phyloP scores from a whole-genome alignment of 2,113 vertebrate genomes.

The Lophotis ruficrista region DNA sequence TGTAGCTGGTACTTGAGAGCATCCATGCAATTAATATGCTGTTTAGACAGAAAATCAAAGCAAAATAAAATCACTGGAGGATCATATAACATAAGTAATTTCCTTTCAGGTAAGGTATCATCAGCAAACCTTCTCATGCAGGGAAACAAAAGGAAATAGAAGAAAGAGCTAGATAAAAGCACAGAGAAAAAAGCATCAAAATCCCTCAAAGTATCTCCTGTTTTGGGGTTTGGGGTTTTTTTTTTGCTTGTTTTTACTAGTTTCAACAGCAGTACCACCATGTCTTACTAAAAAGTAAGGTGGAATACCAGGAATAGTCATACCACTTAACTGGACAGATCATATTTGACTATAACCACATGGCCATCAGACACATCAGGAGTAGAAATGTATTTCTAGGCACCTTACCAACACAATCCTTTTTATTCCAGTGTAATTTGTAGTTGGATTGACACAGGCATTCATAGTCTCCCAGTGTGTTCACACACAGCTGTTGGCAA shows the following conservation, averaged over 20 bases:
- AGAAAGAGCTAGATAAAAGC: slow-evolving; percentile 60
- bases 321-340: background rate
- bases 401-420: slow-evolving; percentile 96
- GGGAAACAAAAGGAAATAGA: slow-evolving; percentile 44
- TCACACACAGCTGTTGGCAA: slow-evolving; percentile 91
- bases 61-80: background rate
- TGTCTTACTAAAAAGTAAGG: background rate
- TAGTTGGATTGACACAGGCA: slow-evolving; percentile 88
- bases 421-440: slow-evolving; percentile 97
- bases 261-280: slow-evolving; percentile 30
- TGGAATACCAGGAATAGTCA: background rate
- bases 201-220: slow-evolving; percentile 94
- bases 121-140: slow-evolving; percentile 7
- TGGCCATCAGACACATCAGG: background rate
- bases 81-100: background rate
- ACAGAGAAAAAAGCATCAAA: slow-evolving; percentile 73
- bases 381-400: background rate
- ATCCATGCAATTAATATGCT: background rate
- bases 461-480: slow-evolving; percentile 85
- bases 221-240: slow-evolving; percentile 59
- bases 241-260: slow-evolving; percentile 41
- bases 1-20: background rate
- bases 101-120: background rate
- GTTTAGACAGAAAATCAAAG: background rate
- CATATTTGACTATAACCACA: background rate